phyloP scores from a whole-genome alignment of 2,888 invertebrate species.

The Panopea generosa region DNA sequence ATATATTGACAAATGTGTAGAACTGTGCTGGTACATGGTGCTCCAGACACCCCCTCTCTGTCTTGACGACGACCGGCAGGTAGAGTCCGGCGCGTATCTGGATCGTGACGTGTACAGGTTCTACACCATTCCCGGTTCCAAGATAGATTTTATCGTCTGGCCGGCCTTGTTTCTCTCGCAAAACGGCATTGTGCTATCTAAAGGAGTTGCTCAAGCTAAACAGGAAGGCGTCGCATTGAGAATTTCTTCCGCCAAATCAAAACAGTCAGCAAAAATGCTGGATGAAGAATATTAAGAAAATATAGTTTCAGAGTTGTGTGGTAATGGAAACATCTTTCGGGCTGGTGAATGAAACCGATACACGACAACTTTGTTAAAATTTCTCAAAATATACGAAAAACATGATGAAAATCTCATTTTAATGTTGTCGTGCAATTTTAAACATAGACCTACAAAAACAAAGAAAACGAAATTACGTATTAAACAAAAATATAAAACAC shows the following conservation, averaged over 20 bases:
- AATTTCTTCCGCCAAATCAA: constrained; percentile 30
- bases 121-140: constrained; percentile 37
- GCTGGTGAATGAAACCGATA: too few relatives aligned
- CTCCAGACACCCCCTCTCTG: constrained; percentile 42
- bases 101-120: constrained; percentile 49
- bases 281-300: too few relatives aligned
- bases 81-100: constrained; percentile 38
- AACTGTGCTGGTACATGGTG: constrained; percentile 57
- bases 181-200: constrained; percentile 31
- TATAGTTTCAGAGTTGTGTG: too few relatives aligned
- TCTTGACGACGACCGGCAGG: constrained; percentile 24
- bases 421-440: too few relatives aligned
- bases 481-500: too few relatives aligned
- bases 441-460: too few relatives aligned
- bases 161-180: constrained; percentile 39
- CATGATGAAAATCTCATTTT: too few relatives aligned
- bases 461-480: too few relatives aligned
- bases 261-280: neutral
- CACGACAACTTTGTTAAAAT: too few relatives aligned
- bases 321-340: too few relatives aligned
- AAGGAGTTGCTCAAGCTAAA: constrained; percentile 53
- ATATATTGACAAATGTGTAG: constrained; percentile 52
- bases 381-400: too few relatives aligned
- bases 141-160: constrained; percentile 54
- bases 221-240: constrained; percentile 53